These are phyloP conservation scores for Oplegnathus fasciatus DNA, from an alignment of 2,113 vertebrate species.

Conservation along the genomic window DNA sequence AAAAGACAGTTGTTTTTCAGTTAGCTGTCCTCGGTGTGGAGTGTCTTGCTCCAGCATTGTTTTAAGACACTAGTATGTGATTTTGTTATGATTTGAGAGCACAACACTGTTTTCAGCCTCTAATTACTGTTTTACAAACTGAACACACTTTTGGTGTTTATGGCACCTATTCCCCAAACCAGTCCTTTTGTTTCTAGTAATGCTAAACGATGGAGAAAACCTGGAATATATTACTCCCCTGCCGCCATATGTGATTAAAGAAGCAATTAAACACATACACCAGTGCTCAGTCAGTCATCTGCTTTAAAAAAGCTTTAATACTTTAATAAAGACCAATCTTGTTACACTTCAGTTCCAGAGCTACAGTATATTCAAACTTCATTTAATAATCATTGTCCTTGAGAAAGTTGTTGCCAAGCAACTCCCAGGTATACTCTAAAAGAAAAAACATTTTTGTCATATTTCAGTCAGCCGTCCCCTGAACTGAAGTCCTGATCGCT, in stretches of 20 bases:
- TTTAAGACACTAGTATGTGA: background rate
- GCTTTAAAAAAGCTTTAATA: background rate
- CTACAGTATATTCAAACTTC: constrained; percentile 12
- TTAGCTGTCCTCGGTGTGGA: background rate
- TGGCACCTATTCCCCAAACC: background rate
- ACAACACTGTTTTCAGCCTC: background rate
- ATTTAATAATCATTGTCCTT: constrained; percentile 30
- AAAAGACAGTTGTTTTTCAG: background rate
- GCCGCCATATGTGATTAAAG: background rate
- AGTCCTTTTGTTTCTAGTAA: background rate
- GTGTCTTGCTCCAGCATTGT: background rate
- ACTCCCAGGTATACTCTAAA: constrained; percentile 29
- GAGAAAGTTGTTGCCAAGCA: constrained; percentile 63
- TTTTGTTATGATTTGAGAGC: background rate
- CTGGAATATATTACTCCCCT: background rate
- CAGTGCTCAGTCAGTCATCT: background rate
- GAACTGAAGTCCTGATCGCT: background rate
- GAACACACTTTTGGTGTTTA: background rate
- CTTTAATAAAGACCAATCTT: background rate
- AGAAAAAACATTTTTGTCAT: constrained; percentile 1
- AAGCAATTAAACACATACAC: background rate
- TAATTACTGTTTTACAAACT: background rate
- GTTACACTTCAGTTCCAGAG: background rate
- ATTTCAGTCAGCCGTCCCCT: background rate
- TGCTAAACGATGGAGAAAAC: background rate